Evolutionary conservation across 2,888 invertebrate species (phyloP), one percentile per base, ranked within the genome.

Genomic region (Stenichneumon culpator): DNA sequence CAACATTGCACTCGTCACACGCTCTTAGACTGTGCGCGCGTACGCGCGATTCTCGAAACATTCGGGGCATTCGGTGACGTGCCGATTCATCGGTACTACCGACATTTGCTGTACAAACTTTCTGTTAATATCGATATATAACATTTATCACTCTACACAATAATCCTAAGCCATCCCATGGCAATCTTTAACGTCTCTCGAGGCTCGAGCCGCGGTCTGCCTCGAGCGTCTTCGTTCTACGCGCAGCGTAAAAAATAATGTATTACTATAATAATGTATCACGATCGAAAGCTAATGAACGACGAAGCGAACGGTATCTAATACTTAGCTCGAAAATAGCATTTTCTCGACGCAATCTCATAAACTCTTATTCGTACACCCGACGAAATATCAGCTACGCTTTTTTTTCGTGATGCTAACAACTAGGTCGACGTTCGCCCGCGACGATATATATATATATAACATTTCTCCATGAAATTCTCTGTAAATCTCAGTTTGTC

Each of bases 21-120:
- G 36, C 47, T 11, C 47, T n/a, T 25, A 2, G 7, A 11, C 19
- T 47, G 32, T 50, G 32, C 54, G 52, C 50, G 47, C 19, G n/a
- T 52, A 1, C 32, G 16, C 70, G 36, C n/a, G n/a, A 36, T 70
- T 70, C 28, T 6, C 63, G 28, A 39, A 73, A 52, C 68, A 50
- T 54, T 57, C 28, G 28, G 28, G 44, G 2, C 39, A 9, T 11
- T 39, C 39, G 39, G 39, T 9, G 7, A 39, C 50, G n/a, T 54
- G 11, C 9, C 11, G 52, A 68, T 78, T 39, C 69, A 74, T 67
- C 74, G 28, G 70, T 85, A 65, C 52, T 36, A 5, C 14, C 39
- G 65, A 36, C 39, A 60, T 70, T 84, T 79, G 79, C 84, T 85
- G 79, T 85, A 85, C 79, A 82, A 60, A 70, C 39, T 69, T 65